Evolutionary conservation across 2,888 invertebrate species (phyloP).

Genomic region (Encarsia formosa): DNA sequence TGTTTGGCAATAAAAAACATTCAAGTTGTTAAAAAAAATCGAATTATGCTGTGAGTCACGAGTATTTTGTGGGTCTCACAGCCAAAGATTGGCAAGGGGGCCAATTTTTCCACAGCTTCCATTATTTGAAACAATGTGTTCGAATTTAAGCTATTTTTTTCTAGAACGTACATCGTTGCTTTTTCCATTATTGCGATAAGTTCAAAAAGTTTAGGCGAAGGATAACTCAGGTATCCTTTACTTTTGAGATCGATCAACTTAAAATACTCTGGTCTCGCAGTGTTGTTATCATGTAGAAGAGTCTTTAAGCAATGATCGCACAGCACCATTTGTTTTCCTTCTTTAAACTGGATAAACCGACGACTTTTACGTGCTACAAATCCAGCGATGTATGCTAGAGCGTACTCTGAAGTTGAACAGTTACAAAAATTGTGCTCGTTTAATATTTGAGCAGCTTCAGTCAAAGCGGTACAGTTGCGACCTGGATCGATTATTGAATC

Average conservation of each 20-base stretch:
- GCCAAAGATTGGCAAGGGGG: neutral
- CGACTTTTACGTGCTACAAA: neutral
- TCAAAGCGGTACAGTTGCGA: neutral
- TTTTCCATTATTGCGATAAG: neutral
- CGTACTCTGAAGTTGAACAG: neutral
- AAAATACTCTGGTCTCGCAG: neutral
- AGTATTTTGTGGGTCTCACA: slow-evolving; percentile 2
- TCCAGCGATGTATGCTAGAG: neutral
- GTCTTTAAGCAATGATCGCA: neutral
- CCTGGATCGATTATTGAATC: neutral
- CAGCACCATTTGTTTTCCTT: neutral
- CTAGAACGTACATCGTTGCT: neutral
- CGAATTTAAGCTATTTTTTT: neutral
- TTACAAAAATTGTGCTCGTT: neutral
- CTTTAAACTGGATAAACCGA: neutral
- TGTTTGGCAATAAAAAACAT: slow-evolving; percentile 19
- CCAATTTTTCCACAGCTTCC: neutral
- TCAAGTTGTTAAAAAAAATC: slow-evolving; percentile 14
- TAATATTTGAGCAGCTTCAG: neutral
- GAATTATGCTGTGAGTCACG: slow-evolving; percentile 4
- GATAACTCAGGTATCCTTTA: neutral
- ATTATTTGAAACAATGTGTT: slow-evolving; percentile 5
- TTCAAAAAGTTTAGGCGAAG: neutral
- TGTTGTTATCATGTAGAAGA: neutral
- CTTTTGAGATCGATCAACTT: neutral